A percentile compares a stretch with the other conserved stretches of the same genome.
These are phyloP conservation scores for Tupaia chinensis DNA, from an alignment of 2,113 vertebrate species.

Conservation along the genomic window DNA sequence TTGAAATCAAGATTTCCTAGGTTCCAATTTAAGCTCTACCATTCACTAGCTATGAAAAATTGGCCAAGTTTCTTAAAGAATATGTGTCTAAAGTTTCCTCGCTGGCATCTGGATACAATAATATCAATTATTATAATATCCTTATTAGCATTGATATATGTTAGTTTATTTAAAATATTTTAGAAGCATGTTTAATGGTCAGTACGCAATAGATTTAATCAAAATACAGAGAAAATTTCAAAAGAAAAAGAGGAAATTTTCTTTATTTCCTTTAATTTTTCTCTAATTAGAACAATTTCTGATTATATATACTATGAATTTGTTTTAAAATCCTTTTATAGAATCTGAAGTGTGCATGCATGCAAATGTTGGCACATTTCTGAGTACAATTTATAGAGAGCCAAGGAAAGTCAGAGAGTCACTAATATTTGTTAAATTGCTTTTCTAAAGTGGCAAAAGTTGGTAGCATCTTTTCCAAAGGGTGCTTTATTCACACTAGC, in stretches of 20 bases:
- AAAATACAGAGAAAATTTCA: neutral
- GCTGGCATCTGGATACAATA: neutral
- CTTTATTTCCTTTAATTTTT: neutral
- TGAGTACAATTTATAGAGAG: neutral
- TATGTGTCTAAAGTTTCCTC: neutral
- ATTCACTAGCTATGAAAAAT: neutral
- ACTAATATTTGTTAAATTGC: conserved; percentile 45
- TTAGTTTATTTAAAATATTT: neutral
- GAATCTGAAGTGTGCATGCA: neutral
- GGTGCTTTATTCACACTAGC: conserved; percentile 38
- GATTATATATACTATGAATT: neutral
- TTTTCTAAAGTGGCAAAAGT: conserved; percentile 63
- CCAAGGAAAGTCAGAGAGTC: neutral
- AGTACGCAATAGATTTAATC: neutral
- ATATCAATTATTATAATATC: neutral
- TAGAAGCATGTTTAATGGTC: neutral
- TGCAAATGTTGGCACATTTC: neutral
- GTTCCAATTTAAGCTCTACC: neutral
- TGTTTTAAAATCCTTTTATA: neutral
- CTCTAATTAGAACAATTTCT: neutral
- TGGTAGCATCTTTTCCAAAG: conserved; percentile 58
- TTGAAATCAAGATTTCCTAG: neutral
- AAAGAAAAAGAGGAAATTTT: neutral
- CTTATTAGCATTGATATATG: neutral
- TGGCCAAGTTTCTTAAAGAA: neutral